Percentiles rank a stretch among this genome's conserved stretches.
phyloP scores from a whole-genome alignment of 2,113 vertebrate genomes.

The Bos taurus region ARS-UCD2.0 NC_037336.1:88222501-88223000 shows the following conservation, averaged over 20 bases:
- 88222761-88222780: neutral
- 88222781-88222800: neutral
- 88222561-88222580: conserved; percentile 56
- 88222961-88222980: neutral
- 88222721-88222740: neutral
- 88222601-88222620: conserved; percentile 31
- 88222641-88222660: conserved; percentile 40
- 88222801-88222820: neutral
- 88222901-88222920: neutral
- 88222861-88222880: neutral
- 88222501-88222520: conserved; percentile 14
- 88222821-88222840: neutral
- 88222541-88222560: conserved; percentile 36
- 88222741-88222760: neutral
- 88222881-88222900: neutral
- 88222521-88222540: conserved; percentile 41
- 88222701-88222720: neutral
- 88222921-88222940: neutral
- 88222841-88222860: neutral
- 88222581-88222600: conserved; percentile 68
- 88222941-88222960: neutral
- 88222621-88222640: conserved; percentile 10
- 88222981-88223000: neutral
- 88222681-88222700: conserved; percentile 17
- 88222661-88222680: conserved; percentile 3